phyloP scores from a whole-genome alignment of 2,113 vertebrate species.

The Eira barbara region DNA sequence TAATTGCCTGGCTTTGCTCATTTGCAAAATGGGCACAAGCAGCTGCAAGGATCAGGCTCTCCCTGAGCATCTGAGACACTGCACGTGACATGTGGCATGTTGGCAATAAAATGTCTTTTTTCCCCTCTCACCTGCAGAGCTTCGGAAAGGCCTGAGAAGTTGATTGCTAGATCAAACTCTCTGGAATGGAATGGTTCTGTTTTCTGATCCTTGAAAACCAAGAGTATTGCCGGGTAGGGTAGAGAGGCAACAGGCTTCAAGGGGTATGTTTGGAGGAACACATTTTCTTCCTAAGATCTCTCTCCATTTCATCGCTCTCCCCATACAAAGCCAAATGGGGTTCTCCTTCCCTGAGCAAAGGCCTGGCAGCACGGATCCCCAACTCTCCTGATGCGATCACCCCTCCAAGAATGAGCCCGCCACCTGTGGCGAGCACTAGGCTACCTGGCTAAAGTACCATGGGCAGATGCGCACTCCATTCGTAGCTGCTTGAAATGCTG shows the following conservation, averaged over 20 bases:
- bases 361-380: not conserved
- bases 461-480: accelerated
- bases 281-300: not conserved
- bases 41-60: accelerated
- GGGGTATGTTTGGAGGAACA: not conserved
- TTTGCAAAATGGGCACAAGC: not conserved
- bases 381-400: not conserved
- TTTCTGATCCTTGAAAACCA: not conserved
- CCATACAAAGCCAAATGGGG: not conserved
- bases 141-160: not conserved
- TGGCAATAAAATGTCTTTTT: not conserved
- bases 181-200: not conserved
- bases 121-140: not conserved
- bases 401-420: not conserved
- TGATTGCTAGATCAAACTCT: not conserved
- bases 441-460: not conserved
- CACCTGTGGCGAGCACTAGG: not conserved
- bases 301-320: not conserved
- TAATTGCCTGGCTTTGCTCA: not conserved
- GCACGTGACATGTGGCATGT: not conserved
- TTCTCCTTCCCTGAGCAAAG: not conserved
- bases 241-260: not conserved
- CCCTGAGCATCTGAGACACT: not conserved
- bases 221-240: not conserved
- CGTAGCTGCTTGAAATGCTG: not conserved